Conservation (phyloP, 2,888 invertebrate species). For the Philaethria dido region DNA sequence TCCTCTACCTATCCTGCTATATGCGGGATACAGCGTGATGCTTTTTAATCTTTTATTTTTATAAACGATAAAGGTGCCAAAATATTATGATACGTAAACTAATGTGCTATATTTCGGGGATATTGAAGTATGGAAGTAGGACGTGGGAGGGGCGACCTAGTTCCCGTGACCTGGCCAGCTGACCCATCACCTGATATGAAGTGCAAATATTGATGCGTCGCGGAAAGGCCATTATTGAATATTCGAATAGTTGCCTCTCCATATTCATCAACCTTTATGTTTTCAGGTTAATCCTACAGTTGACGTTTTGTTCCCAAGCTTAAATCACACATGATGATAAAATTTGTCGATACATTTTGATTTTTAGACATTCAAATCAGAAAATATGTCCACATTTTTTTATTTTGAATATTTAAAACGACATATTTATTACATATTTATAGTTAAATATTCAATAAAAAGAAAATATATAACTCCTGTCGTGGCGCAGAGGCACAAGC, state of each 20-base stretch:
- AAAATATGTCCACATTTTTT: too few relatives aligned
- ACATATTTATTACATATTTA: too few relatives aligned
- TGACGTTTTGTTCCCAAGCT: not conserved
- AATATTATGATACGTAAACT: not conserved
- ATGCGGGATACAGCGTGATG: too few relatives aligned
- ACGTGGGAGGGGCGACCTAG: conserved; percentile 60
- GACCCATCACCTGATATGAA: conserved; percentile 49
- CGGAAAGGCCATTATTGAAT: conserved; percentile 50
- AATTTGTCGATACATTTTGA: not conserved
- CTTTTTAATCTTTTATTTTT: too few relatives aligned
- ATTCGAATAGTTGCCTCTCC: not conserved
- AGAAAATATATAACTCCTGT: not conserved
- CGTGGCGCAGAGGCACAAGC: too few relatives aligned
- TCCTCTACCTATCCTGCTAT: too few relatives aligned
- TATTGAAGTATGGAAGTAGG: conserved; percentile 28
- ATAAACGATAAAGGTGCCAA: conserved; percentile 5
- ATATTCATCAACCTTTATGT: not conserved
- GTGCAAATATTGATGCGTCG: conserved; percentile 48
- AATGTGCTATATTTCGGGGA: conserved; percentile 5
- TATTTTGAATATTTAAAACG: too few relatives aligned
- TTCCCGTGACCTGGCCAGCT: conserved; percentile 69
- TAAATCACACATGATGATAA: not conserved
- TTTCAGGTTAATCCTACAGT: not conserved
- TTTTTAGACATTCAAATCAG: too few relatives aligned
- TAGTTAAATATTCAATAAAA: not conserved